Conservation (phyloP, 2,888 invertebrate genomes). For the Merodon equestris region DNA sequence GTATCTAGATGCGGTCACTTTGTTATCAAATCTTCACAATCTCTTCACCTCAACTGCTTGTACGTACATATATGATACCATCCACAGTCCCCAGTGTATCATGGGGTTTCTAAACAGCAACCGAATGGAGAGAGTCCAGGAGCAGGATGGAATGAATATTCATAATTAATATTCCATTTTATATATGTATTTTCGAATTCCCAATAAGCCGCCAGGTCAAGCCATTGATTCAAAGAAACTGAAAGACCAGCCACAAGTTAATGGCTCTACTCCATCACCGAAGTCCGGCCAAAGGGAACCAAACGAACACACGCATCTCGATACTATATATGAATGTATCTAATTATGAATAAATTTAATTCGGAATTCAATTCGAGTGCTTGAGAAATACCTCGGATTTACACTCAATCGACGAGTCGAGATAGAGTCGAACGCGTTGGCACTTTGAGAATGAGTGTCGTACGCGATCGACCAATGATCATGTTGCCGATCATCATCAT, state of each 20-base stretch:
- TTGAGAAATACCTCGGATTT: constrained; percentile 8
- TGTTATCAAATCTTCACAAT: constrained; percentile 66
- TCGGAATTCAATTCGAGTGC: constrained; percentile 11
- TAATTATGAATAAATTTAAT: constrained; percentile 66
- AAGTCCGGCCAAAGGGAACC: constrained; percentile 13
- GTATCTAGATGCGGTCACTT: constrained; percentile 63
- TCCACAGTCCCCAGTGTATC: background rate
- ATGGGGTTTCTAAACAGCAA: too few species aligned
- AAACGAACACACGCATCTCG: background rate
- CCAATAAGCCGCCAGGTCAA: constrained; percentile 25
- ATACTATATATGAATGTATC: constrained; percentile 33
- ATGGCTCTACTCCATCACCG: constrained; percentile 22
- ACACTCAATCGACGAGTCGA: constrained; percentile 35
- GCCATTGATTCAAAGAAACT: background rate
- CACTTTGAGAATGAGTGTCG: constrained; percentile 21
- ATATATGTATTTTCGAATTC: constrained; percentile 28
- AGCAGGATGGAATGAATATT: constrained; percentile 25
- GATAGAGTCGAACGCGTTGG: constrained; percentile 30
- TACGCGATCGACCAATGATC: constrained; percentile 41
- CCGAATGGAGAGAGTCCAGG: too few species aligned
- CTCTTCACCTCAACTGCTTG: constrained; percentile 45
- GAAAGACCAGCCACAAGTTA: constrained; percentile 38
- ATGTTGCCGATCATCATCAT: constrained; percentile 9
- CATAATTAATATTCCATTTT: constrained; percentile 67
- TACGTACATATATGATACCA: constrained; percentile 16